Percentiles rank a stretch among this genome's conserved stretches.
Conservation (phyloP, 2,113 vertebrate genomes). For the Sciurus niger region DNA sequence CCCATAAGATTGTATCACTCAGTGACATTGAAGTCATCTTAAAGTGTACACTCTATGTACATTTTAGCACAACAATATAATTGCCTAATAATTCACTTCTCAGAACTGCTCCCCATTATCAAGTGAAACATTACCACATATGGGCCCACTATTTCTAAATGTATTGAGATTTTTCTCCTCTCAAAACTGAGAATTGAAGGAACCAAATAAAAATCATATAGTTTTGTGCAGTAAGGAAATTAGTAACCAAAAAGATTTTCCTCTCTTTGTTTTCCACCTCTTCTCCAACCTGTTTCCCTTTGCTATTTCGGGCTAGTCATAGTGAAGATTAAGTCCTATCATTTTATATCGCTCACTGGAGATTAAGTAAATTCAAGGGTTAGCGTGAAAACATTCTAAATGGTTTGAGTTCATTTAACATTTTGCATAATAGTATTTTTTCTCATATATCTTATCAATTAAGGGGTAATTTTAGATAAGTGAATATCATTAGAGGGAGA, state of each 20-base stretch:
- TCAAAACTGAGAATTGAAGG: neutral
- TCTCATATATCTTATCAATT: conserved; percentile 82
- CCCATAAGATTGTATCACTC: neutral
- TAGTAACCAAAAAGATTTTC: conserved; percentile 4
- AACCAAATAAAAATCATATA: conserved; percentile 22
- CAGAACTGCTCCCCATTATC: neutral
- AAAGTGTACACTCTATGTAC: neutral
- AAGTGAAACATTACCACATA: neutral
- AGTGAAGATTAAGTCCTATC: conserved; percentile 59
- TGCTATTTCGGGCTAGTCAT: neutral
- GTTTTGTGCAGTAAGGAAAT: neutral
- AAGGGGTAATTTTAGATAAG: conserved; percentile 82
- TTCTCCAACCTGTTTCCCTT: conserved; percentile 11
- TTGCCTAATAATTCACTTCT: neutral
- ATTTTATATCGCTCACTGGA: conserved; percentile 63
- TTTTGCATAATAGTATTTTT: conserved; percentile 80
- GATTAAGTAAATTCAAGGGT: conserved; percentile 78
- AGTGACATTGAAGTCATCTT: neutral
- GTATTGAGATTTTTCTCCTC: neutral
- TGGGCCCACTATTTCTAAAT: neutral
- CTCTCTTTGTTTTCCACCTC: neutral
- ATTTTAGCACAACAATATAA: neutral
- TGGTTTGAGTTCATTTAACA: conserved; percentile 76
- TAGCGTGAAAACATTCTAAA: conserved; percentile 77
- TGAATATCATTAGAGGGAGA: conserved; percentile 75